Conservation (phyloP, 2,888 invertebrate species). For the Dolichopus griseipennis region DNA sequence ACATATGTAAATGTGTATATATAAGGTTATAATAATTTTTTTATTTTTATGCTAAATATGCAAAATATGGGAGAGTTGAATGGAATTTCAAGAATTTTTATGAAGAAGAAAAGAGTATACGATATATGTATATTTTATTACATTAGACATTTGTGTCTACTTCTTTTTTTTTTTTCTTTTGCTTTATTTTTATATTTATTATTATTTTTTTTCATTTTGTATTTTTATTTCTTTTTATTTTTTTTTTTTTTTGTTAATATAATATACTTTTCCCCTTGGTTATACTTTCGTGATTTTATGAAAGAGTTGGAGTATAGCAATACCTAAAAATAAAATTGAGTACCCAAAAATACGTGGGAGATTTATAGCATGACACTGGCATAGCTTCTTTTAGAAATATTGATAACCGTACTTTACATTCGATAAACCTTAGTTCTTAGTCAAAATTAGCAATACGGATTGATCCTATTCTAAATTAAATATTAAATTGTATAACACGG, state of each 20-base stretch:
- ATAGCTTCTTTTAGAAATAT: no score
- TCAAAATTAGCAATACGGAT: no score
- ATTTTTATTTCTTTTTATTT: not conserved
- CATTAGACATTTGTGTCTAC: slow-evolving; percentile 6
- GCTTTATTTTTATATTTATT: not conserved
- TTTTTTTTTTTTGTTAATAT: not conserved
- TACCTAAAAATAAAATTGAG: no score
- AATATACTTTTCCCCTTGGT: not conserved
- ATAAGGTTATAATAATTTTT: not conserved
- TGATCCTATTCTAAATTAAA: no score
- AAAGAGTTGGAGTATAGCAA: no score
- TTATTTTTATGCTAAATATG: slow-evolving; percentile 10
- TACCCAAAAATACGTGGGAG: no score
- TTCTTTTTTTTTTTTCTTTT: not conserved
- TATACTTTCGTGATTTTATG: no score
- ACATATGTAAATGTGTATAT: not conserved
- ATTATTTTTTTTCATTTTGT: no score
- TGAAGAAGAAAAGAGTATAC: slow-evolving; percentile 6
- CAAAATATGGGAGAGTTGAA: slow-evolving; percentile 11
- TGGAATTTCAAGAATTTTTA: slow-evolving; percentile 10
- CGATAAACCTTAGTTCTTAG: no score
- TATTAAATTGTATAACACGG: no score
- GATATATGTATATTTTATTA: slow-evolving; percentile 5
- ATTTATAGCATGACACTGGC: no score
- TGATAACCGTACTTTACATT: no score